Percentiles rank a stretch among this genome's conserved stretches.
Conservation (phyloP, 2,888 invertebrate genomes). For the Cantharis rustica region DNA sequence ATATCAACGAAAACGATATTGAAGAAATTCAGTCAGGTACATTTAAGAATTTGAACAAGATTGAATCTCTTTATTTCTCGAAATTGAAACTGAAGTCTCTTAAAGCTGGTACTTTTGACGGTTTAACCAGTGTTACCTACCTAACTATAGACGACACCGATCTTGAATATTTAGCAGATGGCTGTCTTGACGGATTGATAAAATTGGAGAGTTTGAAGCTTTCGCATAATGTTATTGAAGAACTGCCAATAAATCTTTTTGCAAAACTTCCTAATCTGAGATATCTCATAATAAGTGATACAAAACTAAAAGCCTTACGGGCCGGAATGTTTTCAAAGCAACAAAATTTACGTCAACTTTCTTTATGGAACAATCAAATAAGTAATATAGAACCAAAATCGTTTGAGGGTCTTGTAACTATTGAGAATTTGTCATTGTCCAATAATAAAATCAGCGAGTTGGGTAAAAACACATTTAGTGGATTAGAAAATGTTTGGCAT, state of each 20-base stretch:
- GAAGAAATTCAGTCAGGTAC: not conserved
- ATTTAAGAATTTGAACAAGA: not conserved
- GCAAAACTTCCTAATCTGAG: not conserved
- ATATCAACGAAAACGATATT: slow-evolving; percentile 7
- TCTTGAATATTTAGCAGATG: not conserved
- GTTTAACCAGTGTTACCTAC: not conserved
- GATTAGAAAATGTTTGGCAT: slow-evolving; percentile 8
- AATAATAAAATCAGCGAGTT: slow-evolving; percentile 10
- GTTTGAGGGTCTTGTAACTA: slow-evolving; percentile 5
- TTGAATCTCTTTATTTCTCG: not conserved
- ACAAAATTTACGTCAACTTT: slow-evolving; percentile 1
- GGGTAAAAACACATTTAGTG: not conserved
- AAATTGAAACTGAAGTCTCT: not conserved
- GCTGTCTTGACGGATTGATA: not conserved
- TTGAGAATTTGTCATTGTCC: slow-evolving; percentile 8
- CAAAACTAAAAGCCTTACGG: not conserved
- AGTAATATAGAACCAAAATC: slow-evolving; percentile 3
- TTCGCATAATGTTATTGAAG: not conserved
- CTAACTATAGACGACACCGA: slow-evolving; percentile 6
- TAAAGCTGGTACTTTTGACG: not conserved
- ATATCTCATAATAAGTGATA: slow-evolving; percentile 3
- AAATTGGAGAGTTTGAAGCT: not conserved
- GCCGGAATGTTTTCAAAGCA: not conserved
- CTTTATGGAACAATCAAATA: slow-evolving; percentile 12
- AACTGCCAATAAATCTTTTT: not conserved